phyloP scores from a whole-genome alignment of 2,113 vertebrate species.

The Ivindomyrus marchei region DNA sequence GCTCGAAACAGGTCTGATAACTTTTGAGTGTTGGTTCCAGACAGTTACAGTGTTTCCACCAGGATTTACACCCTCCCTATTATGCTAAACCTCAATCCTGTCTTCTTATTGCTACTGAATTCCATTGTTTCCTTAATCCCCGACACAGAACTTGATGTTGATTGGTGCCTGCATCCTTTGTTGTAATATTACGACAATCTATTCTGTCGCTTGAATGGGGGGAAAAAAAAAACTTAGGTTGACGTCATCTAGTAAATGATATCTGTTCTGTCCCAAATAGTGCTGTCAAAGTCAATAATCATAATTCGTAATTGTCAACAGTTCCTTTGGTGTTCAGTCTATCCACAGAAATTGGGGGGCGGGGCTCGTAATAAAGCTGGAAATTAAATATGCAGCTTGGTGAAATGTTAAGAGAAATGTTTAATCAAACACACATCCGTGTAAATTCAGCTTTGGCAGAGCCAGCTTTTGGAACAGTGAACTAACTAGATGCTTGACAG shows the following conservation, averaged over 20 bases:
- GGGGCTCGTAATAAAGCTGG: neutral
- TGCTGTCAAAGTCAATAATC: neutral
- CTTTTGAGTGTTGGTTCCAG: neutral
- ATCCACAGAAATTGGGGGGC: neutral
- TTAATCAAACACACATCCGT: slow-evolving; percentile 17
- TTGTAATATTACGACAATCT: neutral
- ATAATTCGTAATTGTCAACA: neutral
- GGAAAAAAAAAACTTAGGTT: neutral
- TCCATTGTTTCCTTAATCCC: neutral
- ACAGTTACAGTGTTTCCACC: neutral
- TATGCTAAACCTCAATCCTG: neutral
- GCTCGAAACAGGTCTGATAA: neutral
- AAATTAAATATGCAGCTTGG: neutral
- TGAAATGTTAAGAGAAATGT: slow-evolving; percentile 15
- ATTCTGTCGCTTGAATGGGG: neutral
- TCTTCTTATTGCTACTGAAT: slow-evolving; percentile 14
- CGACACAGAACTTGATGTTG: neutral
- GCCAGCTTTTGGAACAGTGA: neutral
- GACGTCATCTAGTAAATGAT: neutral
- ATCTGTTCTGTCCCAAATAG: neutral
- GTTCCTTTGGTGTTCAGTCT: neutral
- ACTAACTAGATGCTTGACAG: neutral
- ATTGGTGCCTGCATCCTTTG: neutral
- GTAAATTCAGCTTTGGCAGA: slow-evolving; percentile 33
- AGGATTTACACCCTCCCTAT: neutral